Percentiles rank a stretch among this genome's conserved stretches.
phyloP scores from a whole-genome alignment of 2,797 vertebrate genomes.

The Oreochromis mossambicus region DNA sequence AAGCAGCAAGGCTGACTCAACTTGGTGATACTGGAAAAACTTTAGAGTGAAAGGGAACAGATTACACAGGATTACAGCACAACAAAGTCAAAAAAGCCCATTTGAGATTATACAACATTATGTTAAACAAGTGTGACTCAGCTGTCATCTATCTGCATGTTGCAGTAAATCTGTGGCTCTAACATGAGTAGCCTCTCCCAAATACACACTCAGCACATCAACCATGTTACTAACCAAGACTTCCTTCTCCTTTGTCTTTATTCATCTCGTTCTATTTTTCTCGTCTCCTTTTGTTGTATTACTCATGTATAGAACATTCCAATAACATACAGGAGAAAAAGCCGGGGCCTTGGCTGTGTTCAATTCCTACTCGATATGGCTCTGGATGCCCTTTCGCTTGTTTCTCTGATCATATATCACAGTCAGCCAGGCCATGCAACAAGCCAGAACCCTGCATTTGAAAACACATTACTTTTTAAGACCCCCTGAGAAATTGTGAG shows the following conservation, averaged over 20 bases:
- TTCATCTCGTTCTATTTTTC: neutral
- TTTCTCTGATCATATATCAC: conserved; percentile 58
- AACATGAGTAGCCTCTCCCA: neutral
- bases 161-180: neutral
- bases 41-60: neutral
- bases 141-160: neutral
- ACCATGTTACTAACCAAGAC: neutral
- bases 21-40: accelerated
- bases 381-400: conserved; percentile 35
- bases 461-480: conserved; percentile 73
- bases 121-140: neutral
- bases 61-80: neutral
- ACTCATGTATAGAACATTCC: neutral
- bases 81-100: neutral
- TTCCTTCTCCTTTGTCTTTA: neutral
- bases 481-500: conserved; percentile 65
- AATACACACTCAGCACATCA: neutral
- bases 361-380: neutral
- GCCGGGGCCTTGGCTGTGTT: neutral
- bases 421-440: conserved; percentile 29
- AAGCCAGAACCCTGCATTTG: conserved; percentile 64
- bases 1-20: neutral
- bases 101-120: neutral
- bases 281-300: neutral
- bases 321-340: neutral